phyloP scores from a whole-genome alignment of 2,888 invertebrate species.

The Drosophila kanekoi region DNA sequence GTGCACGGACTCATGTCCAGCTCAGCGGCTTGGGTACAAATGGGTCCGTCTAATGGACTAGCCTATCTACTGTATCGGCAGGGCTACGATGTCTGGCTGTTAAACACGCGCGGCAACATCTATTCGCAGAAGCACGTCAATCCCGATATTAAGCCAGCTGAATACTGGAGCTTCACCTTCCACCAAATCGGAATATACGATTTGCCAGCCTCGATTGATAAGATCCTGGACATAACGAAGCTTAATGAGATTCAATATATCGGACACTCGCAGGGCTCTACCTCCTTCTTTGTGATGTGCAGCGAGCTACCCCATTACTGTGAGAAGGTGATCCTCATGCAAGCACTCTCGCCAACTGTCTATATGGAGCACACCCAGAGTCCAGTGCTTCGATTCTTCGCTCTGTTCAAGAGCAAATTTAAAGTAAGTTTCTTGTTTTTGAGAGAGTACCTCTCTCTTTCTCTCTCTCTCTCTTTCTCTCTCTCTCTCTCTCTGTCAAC shows the following conservation, averaged over 20 bases:
- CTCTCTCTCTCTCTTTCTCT: too few species aligned
- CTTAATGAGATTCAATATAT: slow-evolving; percentile 45
- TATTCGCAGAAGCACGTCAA: slow-evolving; percentile 43
- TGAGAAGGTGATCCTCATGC: slow-evolving; percentile 48
- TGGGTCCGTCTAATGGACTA: slow-evolving; percentile 50
- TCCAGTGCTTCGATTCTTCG: slow-evolving; percentile 47
- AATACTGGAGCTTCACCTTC: slow-evolving; percentile 56
- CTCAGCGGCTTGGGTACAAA: slow-evolving; percentile 49
- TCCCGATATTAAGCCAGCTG: not conserved
- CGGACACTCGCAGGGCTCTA: slow-evolving; percentile 61
- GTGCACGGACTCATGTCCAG: slow-evolving; percentile 65
- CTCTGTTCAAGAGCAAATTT: slow-evolving; percentile 27
- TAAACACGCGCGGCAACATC: slow-evolving; percentile 58
- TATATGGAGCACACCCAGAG: slow-evolving; percentile 35
- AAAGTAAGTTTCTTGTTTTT: slow-evolving; percentile 28
- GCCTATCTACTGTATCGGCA: slow-evolving; percentile 46
- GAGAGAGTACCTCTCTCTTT: too few species aligned
- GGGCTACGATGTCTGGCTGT: slow-evolving; percentile 61
- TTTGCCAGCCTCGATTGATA: slow-evolving; percentile 48
- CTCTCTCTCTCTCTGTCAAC: not conserved
- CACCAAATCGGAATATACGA: slow-evolving; percentile 60
- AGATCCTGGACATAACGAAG: slow-evolving; percentile 7
- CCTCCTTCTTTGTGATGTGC: slow-evolving; percentile 60
- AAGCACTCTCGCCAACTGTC: slow-evolving; percentile 59
- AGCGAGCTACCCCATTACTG: slow-evolving; percentile 37